Evolutionary conservation across 92 coral and sea anemone species (phyloP), one percentile per base, ranked within the genome.

Genomic region (Anthopleura xanthogrammica): DNA sequence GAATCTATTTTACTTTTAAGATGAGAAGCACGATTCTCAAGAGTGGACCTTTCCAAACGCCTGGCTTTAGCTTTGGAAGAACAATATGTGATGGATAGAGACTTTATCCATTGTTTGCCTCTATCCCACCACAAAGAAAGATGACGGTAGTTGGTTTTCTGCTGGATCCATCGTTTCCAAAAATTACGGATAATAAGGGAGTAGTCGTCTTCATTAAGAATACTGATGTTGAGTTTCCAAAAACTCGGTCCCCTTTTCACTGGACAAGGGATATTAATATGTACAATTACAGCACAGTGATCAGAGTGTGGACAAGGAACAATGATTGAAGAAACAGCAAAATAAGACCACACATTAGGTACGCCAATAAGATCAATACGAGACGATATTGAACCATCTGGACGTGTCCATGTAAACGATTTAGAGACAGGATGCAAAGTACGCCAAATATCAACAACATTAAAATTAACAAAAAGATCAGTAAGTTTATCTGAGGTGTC

Each of bases 281-380:
- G 5, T 6, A 66, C 13, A 20, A 12, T 11, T 3, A 66, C 73
- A 23, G 73, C 73, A 66, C 73, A 66, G 12, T 66, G 73, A 41
- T 66, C 79, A 14, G 85, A 72, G 40, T 73, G 79, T 9, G 79
- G 79, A 57, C 70, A 82, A 20, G 73, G 73, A 23, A 66, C 6
- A 12, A 66, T 66, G 14, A 1, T 24, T 3, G 36, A 23, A 9
- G 42, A 66, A 23, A 20, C 16, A 19, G 41, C 12, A 29, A 66
- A 66, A 29, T 7, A 54, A 7, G 84, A 77, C 92, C 92, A 86
- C 36, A 16, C 12, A 1, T 19, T 29, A 11, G 93, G 93, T 6
- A 84, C 79, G 3, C 90, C 92, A 6, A 93, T 20, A 12, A 85
- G 54, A 42, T 90, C 96, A 50, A 90, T 87, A 3, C 87, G 87